These are phyloP conservation scores for Coelogynopora nodosa DNA, from an alignment of 2,888 invertebrate genomes.

Conservation along the genomic window DNA sequence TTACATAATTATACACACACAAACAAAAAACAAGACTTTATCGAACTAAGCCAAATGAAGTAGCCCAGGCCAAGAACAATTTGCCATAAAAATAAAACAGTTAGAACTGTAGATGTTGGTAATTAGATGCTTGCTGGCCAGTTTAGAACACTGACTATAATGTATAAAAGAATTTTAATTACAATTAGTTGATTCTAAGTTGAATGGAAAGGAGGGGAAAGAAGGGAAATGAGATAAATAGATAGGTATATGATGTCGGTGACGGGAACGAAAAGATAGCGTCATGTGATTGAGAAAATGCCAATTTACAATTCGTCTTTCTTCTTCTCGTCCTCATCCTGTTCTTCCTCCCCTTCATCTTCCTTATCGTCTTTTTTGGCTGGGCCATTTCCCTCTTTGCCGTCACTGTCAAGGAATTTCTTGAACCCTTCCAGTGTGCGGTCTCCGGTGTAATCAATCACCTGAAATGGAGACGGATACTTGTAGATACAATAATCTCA, in stretches of 20 bases:
- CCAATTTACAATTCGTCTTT: slow-evolving; percentile 74
- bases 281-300: neutral
- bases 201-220: neutral
- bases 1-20: slow-evolving; percentile 9
- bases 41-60: neutral
- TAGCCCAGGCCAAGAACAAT: neutral
- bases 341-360: slow-evolving; percentile 34
- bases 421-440: slow-evolving; percentile 85
- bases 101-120: neutral
- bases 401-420: slow-evolving; percentile 87
- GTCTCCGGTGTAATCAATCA: slow-evolving; percentile 87
- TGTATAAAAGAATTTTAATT: slow-evolving; percentile 5
- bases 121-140: neutral
- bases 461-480: slow-evolving; percentile 51
- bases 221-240: neutral
- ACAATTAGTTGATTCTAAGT: neutral
- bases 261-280: neutral
- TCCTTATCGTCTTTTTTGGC: slow-evolving; percentile 8
- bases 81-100: neutral
- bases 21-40: neutral
- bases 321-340: slow-evolving; percentile 59
- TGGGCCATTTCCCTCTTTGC: slow-evolving; percentile 63
- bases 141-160: neutral
- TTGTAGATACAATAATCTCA: no score
- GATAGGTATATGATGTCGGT: neutral